phyloP scores from a whole-genome alignment of 2,888 invertebrate genomes.

The Suillia variegata region DNA sequence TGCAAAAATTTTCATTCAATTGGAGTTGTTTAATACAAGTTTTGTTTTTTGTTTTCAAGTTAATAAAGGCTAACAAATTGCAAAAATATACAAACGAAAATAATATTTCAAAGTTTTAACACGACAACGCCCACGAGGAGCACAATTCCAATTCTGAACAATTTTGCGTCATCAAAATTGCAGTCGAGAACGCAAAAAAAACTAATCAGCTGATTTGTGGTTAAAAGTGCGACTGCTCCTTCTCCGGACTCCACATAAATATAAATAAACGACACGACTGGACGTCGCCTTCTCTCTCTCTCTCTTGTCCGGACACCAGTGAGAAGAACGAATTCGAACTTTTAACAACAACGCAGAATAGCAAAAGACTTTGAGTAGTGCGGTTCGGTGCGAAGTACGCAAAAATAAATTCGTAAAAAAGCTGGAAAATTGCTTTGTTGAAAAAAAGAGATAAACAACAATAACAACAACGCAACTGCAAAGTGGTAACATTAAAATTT shows the following conservation, averaged over 20 bases:
- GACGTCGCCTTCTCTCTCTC: not conserved
- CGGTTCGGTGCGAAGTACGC: not conserved
- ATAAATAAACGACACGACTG: not conserved
- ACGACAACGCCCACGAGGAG: too few species aligned
- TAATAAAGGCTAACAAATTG: too few species aligned
- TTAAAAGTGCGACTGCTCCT: too few species aligned
- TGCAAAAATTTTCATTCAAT: too few species aligned
- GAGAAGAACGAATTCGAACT: not conserved
- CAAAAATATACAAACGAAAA: too few species aligned
- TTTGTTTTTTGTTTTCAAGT: too few species aligned
- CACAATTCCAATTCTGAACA: not conserved
- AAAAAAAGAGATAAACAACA: not conserved
- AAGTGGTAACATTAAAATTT: not conserved
- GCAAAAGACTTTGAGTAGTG: not conserved
- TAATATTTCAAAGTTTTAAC: too few species aligned
- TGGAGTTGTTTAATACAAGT: too few species aligned
- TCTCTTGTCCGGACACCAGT: not conserved
- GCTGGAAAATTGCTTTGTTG: not conserved
- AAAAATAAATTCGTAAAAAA: not conserved
- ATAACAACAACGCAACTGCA: not conserved
- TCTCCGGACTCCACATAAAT: too few species aligned
- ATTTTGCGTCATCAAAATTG: not conserved
- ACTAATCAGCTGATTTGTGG: not conserved
- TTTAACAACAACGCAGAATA: not conserved
- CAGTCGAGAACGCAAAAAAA: not conserved